phyloP scores from a whole-genome alignment of 2,797 vertebrate species.

The Podarcis lilfordi region DNA sequence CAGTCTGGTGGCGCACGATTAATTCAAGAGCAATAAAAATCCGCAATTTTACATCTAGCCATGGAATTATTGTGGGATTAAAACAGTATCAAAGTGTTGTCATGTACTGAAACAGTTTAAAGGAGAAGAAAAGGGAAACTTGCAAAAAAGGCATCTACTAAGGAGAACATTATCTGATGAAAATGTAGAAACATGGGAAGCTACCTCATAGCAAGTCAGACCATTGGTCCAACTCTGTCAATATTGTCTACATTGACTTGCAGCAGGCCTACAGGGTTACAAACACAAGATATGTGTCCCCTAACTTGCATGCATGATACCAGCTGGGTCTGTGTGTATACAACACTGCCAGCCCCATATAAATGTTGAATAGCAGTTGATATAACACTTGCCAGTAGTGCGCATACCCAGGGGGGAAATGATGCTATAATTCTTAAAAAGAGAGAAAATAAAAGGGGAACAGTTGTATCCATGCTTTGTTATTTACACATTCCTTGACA shows the following conservation, averaged over 20 bases:
- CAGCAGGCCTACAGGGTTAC: background rate
- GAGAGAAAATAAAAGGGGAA: no score
- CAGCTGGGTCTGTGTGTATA: no score
- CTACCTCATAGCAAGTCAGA: background rate
- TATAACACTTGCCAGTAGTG: background rate
- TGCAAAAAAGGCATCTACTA: background rate
- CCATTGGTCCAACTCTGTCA: background rate
- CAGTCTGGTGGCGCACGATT: background rate
- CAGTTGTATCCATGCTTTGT: background rate
- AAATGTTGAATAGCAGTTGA: background rate
- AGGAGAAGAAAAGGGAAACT: background rate
- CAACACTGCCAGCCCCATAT: no score
- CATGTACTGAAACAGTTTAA: background rate
- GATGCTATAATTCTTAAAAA: background rate
- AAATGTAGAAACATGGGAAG: background rate
- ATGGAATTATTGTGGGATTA: background rate
- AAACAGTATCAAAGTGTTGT: background rate
- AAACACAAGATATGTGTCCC: background rate
- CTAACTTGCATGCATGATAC: background rate
- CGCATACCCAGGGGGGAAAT: background rate
- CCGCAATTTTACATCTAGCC: background rate
- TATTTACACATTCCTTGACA: background rate
- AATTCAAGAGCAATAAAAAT: background rate
- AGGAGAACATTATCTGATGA: background rate
- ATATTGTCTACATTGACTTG: background rate